Percentiles rank a stretch among this genome's conserved stretches.
Conservation (phyloP, 2,113 vertebrate genomes). For the Platycercus adscitus region DNA sequence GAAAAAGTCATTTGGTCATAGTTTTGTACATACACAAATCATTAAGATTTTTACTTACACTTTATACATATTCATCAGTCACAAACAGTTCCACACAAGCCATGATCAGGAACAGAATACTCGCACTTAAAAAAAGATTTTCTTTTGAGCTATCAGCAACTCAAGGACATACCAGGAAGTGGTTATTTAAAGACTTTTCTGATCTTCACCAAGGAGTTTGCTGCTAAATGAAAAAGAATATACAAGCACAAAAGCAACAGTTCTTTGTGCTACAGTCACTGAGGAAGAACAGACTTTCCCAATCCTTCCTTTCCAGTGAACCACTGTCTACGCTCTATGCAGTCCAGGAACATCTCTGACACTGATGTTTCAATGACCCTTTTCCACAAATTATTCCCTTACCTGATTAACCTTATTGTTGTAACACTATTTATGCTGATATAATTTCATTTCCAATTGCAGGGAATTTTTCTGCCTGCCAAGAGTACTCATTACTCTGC, state of each 20-base stretch:
- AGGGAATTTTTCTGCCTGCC: neutral
- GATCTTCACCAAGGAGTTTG: conserved; percentile 35
- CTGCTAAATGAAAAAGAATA: conserved; percentile 54
- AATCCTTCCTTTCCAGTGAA: neutral
- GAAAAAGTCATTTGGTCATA: neutral
- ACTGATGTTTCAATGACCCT: neutral
- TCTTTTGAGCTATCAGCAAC: conserved; percentile 46
- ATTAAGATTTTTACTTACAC: conserved; percentile 14
- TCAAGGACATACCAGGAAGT: conserved; percentile 25
- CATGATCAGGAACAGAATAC: conserved; percentile 38
- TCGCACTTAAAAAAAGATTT: neutral
- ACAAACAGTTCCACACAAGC: neutral
- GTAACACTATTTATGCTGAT: neutral
- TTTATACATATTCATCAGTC: conserved; percentile 8
- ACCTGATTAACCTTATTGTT: neutral
- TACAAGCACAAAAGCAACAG: conserved; percentile 5
- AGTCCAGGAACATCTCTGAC: neutral
- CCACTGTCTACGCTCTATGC: neutral
- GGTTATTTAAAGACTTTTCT: conserved; percentile 52
- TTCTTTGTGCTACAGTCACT: neutral
- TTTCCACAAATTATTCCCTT: neutral
- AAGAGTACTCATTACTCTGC: neutral
- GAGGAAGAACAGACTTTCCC: neutral
- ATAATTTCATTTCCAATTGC: neutral
- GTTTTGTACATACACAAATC: neutral